Conservation (phyloP, 2,888 invertebrate species). For the Rhorus exstirpatorius region DNA sequence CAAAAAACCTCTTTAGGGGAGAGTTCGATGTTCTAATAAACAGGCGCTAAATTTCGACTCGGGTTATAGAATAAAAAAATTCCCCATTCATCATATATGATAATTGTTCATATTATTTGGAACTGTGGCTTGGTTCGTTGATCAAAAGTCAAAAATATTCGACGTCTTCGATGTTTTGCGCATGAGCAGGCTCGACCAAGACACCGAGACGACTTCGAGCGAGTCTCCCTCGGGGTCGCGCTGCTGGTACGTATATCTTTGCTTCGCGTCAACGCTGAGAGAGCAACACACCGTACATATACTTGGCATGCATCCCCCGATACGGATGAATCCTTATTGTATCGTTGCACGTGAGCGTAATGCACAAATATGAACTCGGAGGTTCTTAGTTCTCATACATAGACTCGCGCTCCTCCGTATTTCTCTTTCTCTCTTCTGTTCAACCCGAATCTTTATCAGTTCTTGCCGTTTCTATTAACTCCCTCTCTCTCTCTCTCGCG, state of each 20-base stretch:
- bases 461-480: slow-evolving; percentile 45
- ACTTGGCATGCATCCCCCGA: slow-evolving; percentile 86
- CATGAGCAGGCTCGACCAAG: background rate
- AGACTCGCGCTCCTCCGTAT: slow-evolving; percentile 54
- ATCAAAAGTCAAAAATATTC: slow-evolving; percentile 12
- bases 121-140: background rate
- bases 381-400: slow-evolving; percentile 78
- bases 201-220: slow-evolving; percentile 12
- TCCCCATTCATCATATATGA: background rate
- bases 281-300: slow-evolving; percentile 65
- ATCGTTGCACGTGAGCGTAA: slow-evolving; percentile 86
- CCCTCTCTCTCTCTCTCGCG: background rate
- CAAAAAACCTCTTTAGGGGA: too few species aligned
- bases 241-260: slow-evolving; percentile 20
- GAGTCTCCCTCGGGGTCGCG: background rate
- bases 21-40: too few species aligned
- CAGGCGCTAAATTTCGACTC: too few species aligned
- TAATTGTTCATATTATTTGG: background rate
- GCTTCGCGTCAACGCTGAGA: slow-evolving; percentile 37
- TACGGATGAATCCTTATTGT: slow-evolving; percentile 86
- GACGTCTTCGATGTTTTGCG: slow-evolving; percentile 11
- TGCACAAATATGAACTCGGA: slow-evolving; percentile 84
- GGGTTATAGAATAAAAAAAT: too few species aligned
- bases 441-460: slow-evolving; percentile 39
- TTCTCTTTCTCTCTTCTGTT: slow-evolving; percentile 57